A percentile compares a stretch with the other conserved stretches of the same genome.
These are phyloP conservation scores for Icerya purchasi DNA, from an alignment of 2,888 invertebrate species.

Conservation along the genomic window DNA sequence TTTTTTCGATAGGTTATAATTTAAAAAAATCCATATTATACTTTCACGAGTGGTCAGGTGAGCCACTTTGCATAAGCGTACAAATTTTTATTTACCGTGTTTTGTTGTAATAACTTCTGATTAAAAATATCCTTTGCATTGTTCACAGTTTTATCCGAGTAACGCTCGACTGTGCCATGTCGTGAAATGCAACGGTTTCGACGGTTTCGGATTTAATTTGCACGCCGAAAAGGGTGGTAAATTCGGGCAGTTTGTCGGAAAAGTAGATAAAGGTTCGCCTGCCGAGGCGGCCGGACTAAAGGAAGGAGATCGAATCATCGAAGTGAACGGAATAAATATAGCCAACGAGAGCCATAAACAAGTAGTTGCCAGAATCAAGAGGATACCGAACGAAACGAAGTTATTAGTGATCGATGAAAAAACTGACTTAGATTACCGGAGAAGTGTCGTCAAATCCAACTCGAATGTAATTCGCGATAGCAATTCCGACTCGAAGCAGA, in stretches of 20 bases:
- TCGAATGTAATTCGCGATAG: constrained; percentile 27
- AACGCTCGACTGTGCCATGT: constrained; percentile 61
- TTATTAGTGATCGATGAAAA: constrained; percentile 63
- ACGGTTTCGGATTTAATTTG: constrained; percentile 95
- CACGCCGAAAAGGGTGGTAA: constrained; percentile 90
- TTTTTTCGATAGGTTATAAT: no score
- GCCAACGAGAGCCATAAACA: constrained; percentile 81
- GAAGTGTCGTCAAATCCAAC: constrained; percentile 31
- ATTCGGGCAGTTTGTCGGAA: constrained; percentile 79
- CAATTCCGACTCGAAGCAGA: constrained; percentile 16
- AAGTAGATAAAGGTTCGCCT: constrained; percentile 82
- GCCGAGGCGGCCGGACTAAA: constrained; percentile 59
- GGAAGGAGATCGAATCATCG: constrained; percentile 78
- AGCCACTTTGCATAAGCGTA: no score
- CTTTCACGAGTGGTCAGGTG: no score
- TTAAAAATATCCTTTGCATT: no score
- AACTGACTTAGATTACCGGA: constrained; percentile 47
- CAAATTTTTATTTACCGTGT: no score
- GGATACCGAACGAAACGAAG: constrained; percentile 63
- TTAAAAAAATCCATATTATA: no score
- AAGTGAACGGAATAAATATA: constrained; percentile 82
- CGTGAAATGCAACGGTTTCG: constrained; percentile 73
- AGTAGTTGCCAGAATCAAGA: constrained; percentile 83
- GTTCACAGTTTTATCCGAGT: no score
- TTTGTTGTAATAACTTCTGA: no score